phyloP scores from a whole-genome alignment of 1,140 invertebrate genomes.

The Calephelis nemesis region DNA sequence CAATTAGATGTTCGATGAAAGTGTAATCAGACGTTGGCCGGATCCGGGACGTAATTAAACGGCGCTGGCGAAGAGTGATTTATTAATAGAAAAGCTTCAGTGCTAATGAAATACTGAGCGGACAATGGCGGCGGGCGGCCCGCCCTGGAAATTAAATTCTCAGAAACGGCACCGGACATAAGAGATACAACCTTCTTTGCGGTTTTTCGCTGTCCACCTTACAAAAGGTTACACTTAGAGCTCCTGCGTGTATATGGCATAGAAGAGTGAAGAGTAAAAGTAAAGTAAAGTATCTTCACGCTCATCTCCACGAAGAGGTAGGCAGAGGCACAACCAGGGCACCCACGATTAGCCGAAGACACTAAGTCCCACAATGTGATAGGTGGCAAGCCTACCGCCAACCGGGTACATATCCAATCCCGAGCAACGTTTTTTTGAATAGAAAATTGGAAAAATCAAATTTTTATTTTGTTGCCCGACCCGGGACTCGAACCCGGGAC shows the following conservation, averaged over 20 bases:
- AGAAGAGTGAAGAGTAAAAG: background rate
- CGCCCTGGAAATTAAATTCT: slow-evolving; percentile 76
- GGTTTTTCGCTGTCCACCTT: slow-evolving; percentile 30
- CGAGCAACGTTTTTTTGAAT: too few species aligned
- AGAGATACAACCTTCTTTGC: slow-evolving; percentile 64
- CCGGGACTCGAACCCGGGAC: too few species aligned
- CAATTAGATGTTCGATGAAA: slow-evolving; percentile 78
- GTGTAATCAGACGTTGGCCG: slow-evolving; percentile 75
- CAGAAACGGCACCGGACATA: slow-evolving; percentile 46
- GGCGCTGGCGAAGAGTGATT: slow-evolving; percentile 77
- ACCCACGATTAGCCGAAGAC: too few species aligned
- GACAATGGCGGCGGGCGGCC: slow-evolving; percentile 71
- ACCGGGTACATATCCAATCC: too few species aligned
- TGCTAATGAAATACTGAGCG: slow-evolving; percentile 79
- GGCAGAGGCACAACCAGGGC: too few species aligned
- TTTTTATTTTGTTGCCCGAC: too few species aligned
- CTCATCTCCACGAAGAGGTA: too few species aligned
- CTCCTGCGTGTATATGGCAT: background rate
- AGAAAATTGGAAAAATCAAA: too few species aligned
- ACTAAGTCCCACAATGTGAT: too few species aligned
- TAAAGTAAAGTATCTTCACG: too few species aligned
- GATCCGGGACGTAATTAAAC: slow-evolving; percentile 77
- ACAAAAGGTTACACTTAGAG: too few species aligned
- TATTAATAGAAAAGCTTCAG: slow-evolving; percentile 79
- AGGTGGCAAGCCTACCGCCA: too few species aligned